Evolutionary conservation across 2,888 invertebrate genomes (phyloP).

Genomic region (Acrobasis consociella): DNA sequence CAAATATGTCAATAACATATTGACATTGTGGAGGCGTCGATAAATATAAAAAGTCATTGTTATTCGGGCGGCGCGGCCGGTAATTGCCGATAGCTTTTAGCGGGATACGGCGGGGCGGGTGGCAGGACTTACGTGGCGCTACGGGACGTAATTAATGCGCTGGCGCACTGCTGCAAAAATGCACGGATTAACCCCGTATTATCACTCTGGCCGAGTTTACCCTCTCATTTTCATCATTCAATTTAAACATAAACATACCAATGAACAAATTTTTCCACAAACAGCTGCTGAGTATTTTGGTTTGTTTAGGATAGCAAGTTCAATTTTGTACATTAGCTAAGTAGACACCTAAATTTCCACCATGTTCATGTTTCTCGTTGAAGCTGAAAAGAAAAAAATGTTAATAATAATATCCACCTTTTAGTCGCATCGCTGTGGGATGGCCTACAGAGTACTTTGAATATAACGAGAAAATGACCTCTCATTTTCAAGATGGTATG

Average conservation of each 20-base stretch:
- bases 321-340: not conserved
- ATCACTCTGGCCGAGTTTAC: slow-evolving; percentile 15
- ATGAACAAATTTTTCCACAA: no score
- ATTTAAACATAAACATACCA: not conserved
- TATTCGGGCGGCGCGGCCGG: slow-evolving; percentile 36
- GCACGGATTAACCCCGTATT: slow-evolving; percentile 38
- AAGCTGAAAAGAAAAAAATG: not conserved
- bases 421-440: slow-evolving; percentile 10
- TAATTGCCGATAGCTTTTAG: slow-evolving; percentile 45
- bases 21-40: slow-evolving; percentile 15
- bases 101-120: slow-evolving; percentile 23
- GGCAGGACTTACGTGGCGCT: slow-evolving; percentile 23
- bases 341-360: not conserved
- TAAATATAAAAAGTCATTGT: slow-evolving; percentile 27
- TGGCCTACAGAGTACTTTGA: slow-evolving; percentile 3
- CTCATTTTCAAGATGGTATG: slow-evolving; percentile 21
- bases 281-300: no score
- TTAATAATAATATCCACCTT: slow-evolving; percentile 5
- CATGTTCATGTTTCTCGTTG: not conserved
- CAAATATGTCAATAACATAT: slow-evolving; percentile 21
- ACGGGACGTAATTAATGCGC: slow-evolving; percentile 42
- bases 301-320: no score
- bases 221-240: not conserved
- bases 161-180: slow-evolving; percentile 45
- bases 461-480: slow-evolving; percentile 20